These are phyloP conservation scores for Drosophila maculinotata DNA, from an alignment of 2,888 invertebrate species.

Conservation along the genomic window DNA sequence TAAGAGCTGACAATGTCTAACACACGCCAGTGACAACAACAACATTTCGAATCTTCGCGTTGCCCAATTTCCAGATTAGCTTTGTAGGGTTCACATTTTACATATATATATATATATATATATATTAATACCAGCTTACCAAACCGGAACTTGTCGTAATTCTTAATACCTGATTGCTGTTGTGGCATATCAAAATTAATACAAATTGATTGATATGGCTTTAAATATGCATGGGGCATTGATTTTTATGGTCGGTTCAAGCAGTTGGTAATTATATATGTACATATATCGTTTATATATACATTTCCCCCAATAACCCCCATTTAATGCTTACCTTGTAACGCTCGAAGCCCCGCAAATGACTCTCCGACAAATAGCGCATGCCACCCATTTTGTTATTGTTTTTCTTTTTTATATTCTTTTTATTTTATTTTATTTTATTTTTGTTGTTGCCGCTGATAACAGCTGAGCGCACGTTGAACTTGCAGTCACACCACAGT, in stretches of 20 bases:
- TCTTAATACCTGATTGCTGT: constrained; percentile 12
- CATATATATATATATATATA: neutral
- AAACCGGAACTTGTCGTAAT: constrained; percentile 36
- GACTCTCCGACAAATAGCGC: constrained; percentile 84
- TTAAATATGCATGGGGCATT: constrained; percentile 47
- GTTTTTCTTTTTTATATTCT: constrained; percentile 6
- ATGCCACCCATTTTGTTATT: constrained; percentile 81
- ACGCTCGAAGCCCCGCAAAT: constrained; percentile 85
- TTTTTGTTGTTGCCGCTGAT: constrained; percentile 42
- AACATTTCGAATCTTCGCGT: constrained; percentile 12
- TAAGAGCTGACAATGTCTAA: constrained; percentile 40
- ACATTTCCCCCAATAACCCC: no score
- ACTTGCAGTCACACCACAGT: constrained; percentile 32
- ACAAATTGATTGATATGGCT: constrained; percentile 23
- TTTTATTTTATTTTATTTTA: constrained; percentile 18
- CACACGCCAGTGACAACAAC: constrained; percentile 17
- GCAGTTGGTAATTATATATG: neutral
- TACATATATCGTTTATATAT: no score
- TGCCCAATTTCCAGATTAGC: constrained; percentile 42
- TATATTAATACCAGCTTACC: neutral
- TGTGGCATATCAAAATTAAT: constrained; percentile 20
- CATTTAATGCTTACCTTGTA: constrained; percentile 83
- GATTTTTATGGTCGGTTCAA: constrained; percentile 45
- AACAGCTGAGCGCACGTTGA: constrained; percentile 41
- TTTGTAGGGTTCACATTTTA: neutral